A percentile compares a stretch with the other conserved stretches of the same genome.
phyloP scores from a whole-genome alignment of 2,797 vertebrate genomes.

The Vireo griseus region DNA sequence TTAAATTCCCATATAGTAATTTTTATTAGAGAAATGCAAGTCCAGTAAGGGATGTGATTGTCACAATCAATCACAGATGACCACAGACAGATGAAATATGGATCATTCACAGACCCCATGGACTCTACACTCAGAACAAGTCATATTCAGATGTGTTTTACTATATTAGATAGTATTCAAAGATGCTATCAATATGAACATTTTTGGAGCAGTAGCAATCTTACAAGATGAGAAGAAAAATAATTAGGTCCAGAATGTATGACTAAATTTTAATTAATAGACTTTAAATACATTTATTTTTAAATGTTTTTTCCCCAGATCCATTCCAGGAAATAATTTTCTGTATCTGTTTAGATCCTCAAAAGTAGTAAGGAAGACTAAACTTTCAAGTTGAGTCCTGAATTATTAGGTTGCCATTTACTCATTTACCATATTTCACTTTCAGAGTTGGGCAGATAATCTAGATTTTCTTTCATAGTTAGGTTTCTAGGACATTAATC shows the following conservation, averaged over 20 bases:
- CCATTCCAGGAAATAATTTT: not conserved
- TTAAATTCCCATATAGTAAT: not conserved
- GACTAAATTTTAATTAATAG: not conserved
- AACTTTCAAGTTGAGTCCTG: not conserved
- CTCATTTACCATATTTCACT: not conserved
- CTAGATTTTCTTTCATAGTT: not conserved
- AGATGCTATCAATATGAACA: not conserved
- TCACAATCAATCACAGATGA: not conserved
- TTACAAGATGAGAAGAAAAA: not conserved
- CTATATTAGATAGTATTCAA: not conserved
- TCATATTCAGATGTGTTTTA: not conserved
- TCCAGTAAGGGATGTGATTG: not conserved
- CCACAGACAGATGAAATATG: not conserved
- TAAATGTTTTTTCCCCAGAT: not conserved
- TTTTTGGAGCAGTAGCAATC: not conserved
- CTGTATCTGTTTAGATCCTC: not conserved
- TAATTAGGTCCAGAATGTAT: not conserved
- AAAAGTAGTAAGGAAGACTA: not conserved
- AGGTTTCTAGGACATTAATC: not conserved
- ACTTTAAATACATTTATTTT: not conserved
- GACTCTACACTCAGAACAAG: not conserved
- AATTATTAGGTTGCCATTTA: not conserved
- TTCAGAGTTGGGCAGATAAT: not conserved
- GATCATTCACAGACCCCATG: not conserved
- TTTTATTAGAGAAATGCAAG: not conserved